phyloP scores from a whole-genome alignment of 2,797 vertebrate species.

The Apogon hyalosoma region DNA sequence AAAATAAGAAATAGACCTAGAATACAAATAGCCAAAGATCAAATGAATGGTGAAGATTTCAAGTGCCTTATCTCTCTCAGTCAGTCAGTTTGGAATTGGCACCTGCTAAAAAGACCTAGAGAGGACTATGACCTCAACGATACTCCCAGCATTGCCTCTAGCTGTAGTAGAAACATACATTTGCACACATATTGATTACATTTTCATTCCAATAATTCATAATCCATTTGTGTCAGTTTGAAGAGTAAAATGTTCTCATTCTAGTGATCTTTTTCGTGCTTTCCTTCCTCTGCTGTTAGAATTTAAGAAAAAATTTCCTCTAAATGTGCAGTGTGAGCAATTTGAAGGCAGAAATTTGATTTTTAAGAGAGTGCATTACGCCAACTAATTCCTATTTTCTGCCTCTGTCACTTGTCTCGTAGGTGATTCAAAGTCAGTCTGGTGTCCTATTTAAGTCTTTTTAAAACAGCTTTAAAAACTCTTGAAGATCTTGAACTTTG shows the following conservation, averaged over 20 bases:
- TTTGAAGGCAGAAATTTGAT: constrained; percentile 41
- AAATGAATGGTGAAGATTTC: constrained; percentile 67
- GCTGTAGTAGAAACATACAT: constrained; percentile 40
- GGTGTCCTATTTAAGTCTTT: constrained; percentile 48
- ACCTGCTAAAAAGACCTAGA: constrained; percentile 63
- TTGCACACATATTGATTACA: constrained; percentile 17
- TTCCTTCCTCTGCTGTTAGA: constrained; percentile 6
- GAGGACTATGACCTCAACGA: constrained; percentile 46
- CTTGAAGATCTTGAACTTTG: constrained; percentile 23
- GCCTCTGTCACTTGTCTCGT: constrained; percentile 44
- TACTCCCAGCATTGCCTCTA: constrained; percentile 39
- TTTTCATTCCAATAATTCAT: constrained; percentile 21
- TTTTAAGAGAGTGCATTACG: constrained; percentile 42
- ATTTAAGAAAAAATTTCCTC: constrained; percentile 11
- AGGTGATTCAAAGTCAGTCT: constrained; percentile 51
- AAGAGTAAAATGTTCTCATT: constrained; percentile 5
- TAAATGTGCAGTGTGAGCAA: constrained; percentile 19
- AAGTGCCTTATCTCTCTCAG: constrained; percentile 75
- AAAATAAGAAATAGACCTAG: constrained; percentile 73
- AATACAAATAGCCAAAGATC: constrained; percentile 79
- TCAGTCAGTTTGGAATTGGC: constrained; percentile 72
- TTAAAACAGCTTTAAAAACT: constrained; percentile 41
- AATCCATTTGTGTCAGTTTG: constrained; percentile 21
- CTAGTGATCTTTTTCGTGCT: neutral
- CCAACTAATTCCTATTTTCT: constrained; percentile 48